A percentile compares a stretch with the other conserved stretches of the same genome.
Evolutionary conservation across 2,113 vertebrate genomes (phyloP).

Genomic region (Stictonetta naevosa): DNA sequence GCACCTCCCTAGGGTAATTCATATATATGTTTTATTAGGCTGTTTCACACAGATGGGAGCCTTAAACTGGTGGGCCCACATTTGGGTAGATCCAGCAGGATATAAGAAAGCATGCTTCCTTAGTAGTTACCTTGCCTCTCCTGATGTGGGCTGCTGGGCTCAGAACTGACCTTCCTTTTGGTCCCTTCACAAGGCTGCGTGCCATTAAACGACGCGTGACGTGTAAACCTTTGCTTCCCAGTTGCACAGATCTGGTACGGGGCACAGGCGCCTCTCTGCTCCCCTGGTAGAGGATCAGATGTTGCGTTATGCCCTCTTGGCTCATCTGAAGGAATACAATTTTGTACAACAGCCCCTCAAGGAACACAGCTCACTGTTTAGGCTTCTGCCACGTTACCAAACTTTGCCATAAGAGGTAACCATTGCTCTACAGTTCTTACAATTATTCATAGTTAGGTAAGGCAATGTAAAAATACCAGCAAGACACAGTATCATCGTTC

Average conservation of each 20-base stretch:
- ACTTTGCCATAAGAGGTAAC: background rate
- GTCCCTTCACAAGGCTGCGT: slow-evolving; percentile 60
- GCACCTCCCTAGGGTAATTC: background rate
- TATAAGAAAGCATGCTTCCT: background rate
- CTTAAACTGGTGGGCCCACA: background rate
- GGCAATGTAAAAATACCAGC: background rate
- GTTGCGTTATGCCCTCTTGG: slow-evolving; percentile 48
- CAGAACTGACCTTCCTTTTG: slow-evolving; percentile 81
- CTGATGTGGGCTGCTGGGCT: slow-evolving; percentile 83
- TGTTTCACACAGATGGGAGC: background rate
- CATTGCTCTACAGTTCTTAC: background rate
- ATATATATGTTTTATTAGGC: background rate
- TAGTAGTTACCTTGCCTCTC: slow-evolving; percentile 73
- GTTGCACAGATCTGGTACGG: slow-evolving; percentile 5
- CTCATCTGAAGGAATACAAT: slow-evolving; percentile 66
- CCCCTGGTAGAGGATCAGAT: slow-evolving; percentile 60
- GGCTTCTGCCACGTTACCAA: background rate
- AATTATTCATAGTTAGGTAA: background rate
- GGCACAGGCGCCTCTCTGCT: slow-evolving; percentile 28
- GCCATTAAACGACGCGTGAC: slow-evolving; percentile 79
- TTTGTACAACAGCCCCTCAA: background rate
- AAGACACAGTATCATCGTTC: background rate
- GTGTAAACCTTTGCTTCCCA: slow-evolving; percentile 74
- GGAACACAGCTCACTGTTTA: background rate
- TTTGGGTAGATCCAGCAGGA: background rate